Evolutionary conservation across 2,113 vertebrate species (phyloP), one percentile per base, ranked within the genome.

Genomic region (Microtus richardsoni): DNA sequence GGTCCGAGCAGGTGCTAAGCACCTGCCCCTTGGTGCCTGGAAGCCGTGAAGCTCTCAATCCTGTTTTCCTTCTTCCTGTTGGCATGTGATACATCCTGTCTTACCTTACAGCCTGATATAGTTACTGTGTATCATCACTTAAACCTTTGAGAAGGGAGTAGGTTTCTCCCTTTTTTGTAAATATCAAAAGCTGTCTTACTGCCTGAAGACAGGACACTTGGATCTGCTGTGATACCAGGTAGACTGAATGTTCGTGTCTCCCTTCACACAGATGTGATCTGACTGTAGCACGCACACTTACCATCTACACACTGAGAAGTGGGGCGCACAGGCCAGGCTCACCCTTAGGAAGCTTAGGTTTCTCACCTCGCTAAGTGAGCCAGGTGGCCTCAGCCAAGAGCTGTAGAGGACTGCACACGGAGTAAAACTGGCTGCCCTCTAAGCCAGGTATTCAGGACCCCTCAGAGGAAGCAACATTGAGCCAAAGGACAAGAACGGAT

Each of bases 1-100:
- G 96, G 97, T 98, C 96, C 98, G 97, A 98, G 98, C 94, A 86
- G 26, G 92, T 79, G 10, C 85, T 21, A 5, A 93, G 47, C 47
- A 97, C 78, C 97, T 97, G 93, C 96, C 90, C n/a, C 95, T 97
- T 85, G n/a, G 0, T 95, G 95, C 70, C 86, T 60, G 0, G 97
- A 95, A 97, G 83, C 89, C 87, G 5, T 86, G 89, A 94, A 95
- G 62, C 96, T 41, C 64, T 4, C 52, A 54, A 30, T 85, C 60
- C 71, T 60, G 36, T 77, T 80, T 13, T 28, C 49, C 74, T 66
- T 14, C 33, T 39, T 94, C 80, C 89, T 44, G 41, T 75, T 79
- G 93, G 82, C 73, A 16, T 33, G 89, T 58, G 87, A 84, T 78
- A 84, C 28, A 89, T 82, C 44, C 64, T 85, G 87, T 88, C 44